phyloP scores from a whole-genome alignment of 2,113 vertebrate species.

The Corapipo altera region DNA sequence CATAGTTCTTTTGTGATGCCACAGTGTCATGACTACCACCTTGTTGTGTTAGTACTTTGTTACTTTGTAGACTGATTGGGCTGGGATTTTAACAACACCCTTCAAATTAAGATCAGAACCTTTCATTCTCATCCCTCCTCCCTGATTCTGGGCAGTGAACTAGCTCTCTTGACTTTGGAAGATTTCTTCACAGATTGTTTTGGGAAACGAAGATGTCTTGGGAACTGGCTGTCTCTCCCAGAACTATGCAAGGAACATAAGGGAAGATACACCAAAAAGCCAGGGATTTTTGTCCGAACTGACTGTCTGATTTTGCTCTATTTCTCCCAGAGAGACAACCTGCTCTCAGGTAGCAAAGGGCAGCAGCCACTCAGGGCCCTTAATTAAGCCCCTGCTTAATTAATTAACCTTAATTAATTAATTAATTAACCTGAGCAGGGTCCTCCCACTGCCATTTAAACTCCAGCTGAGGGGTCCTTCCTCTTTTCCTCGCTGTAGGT shows the following conservation, averaged over 20 bases:
- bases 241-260: neutral
- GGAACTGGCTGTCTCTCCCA: neutral
- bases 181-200: neutral
- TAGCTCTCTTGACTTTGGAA: neutral
- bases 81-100: neutral
- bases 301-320: neutral
- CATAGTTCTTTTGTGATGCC: neutral
- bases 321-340: neutral
- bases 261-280: neutral
- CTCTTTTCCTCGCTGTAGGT: neutral
- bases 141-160: neutral
- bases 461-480: fast-evolving
- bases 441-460: neutral
- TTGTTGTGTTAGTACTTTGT: neutral
- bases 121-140: neutral
- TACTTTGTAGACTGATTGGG: neutral
- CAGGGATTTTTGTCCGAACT: neutral
- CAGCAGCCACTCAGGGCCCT: neutral
- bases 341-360: neutral
- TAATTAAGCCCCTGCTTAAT: neutral
- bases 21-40: neutral
- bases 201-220: neutral
- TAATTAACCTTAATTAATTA: neutral
- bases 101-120: neutral
- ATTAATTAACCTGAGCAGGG: neutral